Base-by-base conservation (phyloP, 2,797 vertebrate species). In the Dendrocincla fuliginosa region DNA sequence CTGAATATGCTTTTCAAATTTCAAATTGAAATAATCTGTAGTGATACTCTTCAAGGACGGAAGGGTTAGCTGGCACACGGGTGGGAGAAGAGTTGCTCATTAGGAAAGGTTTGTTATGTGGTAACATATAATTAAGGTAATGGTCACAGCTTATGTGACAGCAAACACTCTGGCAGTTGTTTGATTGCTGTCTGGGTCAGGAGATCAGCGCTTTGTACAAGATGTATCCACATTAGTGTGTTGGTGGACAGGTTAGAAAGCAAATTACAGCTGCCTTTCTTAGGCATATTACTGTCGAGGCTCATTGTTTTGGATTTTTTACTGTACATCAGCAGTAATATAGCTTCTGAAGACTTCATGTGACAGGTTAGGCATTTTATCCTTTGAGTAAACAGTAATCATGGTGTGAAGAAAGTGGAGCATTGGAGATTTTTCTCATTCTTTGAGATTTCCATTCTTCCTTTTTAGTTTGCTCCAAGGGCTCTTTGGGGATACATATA, bases 401-500 rank as follows among this genome's bases (percentile, higher is more conserved):
- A 97, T 97, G 97, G 98, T 97, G 97, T 97, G 98, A 98, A 98
- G 97, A 98, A 98, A 98, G 98, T 95, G 93, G 93, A 96, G 90
- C 98, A 98, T 98, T 98, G 97, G 98, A 98, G 98, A 98, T 97
- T 98, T 98, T 97, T 93, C 96, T 97, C 97, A 97, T 98, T 98
- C 98, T 98, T 98, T 98, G 97, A 98, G 98, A 98, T 98, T 98
- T 97, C 97, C 96, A 97, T 98, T 98, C 97, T 98, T 98, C 97
- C 98, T 98, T 98, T 98, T 98, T 98, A 98, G 98, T 98, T 98
- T 97, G 98, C 98, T 98, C 98, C 98, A 97, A 98, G 98, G 98
- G 98, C 98, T 98, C 98, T 98, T 98, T 98, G 98, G 98, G 98
- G 98, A 98, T 98, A 98, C 98, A 98, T 98, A 98, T 98, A 98